These are phyloP conservation scores for Empis livida DNA, from an alignment of 2,888 invertebrate species.

Conservation along the genomic window DNA sequence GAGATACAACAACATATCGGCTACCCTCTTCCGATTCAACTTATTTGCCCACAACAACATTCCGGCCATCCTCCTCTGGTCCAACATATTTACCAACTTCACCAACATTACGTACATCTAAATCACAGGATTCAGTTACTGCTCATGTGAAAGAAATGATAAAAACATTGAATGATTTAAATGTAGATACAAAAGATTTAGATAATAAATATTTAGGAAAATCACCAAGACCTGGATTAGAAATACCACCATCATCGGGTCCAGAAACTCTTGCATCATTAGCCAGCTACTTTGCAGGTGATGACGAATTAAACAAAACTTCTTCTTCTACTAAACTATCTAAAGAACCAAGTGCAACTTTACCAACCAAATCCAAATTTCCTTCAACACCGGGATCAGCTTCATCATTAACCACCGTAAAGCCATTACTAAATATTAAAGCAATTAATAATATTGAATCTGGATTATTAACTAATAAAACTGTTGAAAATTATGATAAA, in stretches of 20 bases:
- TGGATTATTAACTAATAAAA: slow-evolving; percentile 46
- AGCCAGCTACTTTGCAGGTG: slow-evolving; percentile 61
- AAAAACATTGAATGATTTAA: slow-evolving; percentile 47
- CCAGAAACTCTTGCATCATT: slow-evolving; percentile 66
- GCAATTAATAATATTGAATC: slow-evolving; percentile 42
- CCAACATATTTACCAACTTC: slow-evolving; percentile 8
- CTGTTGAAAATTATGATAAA: slow-evolving; percentile 26
- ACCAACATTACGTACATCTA: not conserved
- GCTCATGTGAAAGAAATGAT: slow-evolving; percentile 59
- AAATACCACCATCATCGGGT: slow-evolving; percentile 59
- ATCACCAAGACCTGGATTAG: slow-evolving; percentile 46
- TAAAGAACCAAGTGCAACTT: slow-evolving; percentile 4
- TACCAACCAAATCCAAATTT: not conserved
- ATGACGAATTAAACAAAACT: slow-evolving; percentile 30
- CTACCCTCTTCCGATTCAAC: slow-evolving; percentile 23
- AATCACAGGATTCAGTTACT: slow-evolving; percentile 34
- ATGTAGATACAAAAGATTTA: slow-evolving; percentile 35
- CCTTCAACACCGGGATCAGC: slow-evolving; percentile 19
- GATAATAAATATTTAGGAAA: slow-evolving; percentile 36
- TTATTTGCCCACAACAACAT: slow-evolving; percentile 17
- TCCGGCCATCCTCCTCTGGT: slow-evolving; percentile 4
- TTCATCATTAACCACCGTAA: slow-evolving; percentile 19
- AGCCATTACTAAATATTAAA: slow-evolving; percentile 24
- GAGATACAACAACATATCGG: slow-evolving; percentile 8
- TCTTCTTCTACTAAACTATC: slow-evolving; percentile 15